phyloP scores from a whole-genome alignment of 2,797 vertebrate genomes.

The Anguilla pacifica region DNA sequence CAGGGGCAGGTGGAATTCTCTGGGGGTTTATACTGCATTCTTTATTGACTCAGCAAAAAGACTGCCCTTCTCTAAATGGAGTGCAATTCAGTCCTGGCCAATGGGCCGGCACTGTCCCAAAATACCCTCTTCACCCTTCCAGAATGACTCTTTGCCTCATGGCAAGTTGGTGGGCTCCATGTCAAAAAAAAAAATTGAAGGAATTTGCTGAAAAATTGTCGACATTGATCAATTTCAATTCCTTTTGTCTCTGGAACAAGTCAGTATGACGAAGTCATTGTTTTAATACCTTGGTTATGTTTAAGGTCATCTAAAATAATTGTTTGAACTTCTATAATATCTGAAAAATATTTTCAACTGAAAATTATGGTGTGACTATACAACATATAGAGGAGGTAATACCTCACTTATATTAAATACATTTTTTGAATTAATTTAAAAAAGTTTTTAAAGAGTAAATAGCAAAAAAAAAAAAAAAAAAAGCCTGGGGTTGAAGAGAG shows the following conservation, averaged over 20 bases:
- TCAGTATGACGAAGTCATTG: background rate
- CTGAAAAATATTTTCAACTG: background rate
- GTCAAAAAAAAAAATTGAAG: background rate
- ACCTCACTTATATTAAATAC: background rate
- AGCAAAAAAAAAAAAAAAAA: too few species aligned
- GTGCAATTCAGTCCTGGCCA: constrained; percentile 30
- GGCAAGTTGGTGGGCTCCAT: background rate
- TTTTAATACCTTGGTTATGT: background rate
- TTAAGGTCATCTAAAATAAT: background rate
- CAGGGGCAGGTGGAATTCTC: constrained; percentile 23
- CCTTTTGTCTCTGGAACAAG: background rate
- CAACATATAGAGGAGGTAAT: background rate
- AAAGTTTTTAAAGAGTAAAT: background rate
- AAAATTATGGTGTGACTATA: background rate
- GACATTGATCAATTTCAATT: background rate
- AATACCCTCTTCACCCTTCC: constrained; percentile 33
- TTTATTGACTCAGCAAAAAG: constrained; percentile 42
- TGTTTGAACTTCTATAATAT: background rate
- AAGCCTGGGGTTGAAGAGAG: background rate
- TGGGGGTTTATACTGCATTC: constrained; percentile 39
- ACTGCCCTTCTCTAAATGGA: constrained; percentile 40
- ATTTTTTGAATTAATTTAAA: background rate
- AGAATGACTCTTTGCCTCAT: constrained; percentile 6
- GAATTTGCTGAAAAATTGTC: background rate
- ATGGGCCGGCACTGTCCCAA: constrained; percentile 38